These are phyloP conservation scores for Trachelus tabidus DNA, from an alignment of 2,888 invertebrate species.

Conservation along the genomic window DNA sequence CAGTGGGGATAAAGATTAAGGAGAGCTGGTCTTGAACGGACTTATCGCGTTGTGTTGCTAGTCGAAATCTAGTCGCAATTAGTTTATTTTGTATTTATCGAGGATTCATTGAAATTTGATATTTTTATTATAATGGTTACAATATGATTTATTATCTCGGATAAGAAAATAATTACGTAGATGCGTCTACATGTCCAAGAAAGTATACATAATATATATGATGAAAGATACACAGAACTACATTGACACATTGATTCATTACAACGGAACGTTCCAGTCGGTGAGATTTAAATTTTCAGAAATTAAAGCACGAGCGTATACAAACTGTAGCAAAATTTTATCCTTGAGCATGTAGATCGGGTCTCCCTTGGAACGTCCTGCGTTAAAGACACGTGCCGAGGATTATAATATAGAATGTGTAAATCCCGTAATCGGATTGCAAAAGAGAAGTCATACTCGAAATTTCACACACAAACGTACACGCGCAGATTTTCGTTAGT, in stretches of 20 bases:
- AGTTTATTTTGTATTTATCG: constrained; percentile 35
- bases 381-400: background rate
- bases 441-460: background rate
- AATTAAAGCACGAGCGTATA: background rate
- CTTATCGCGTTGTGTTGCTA: constrained; percentile 17
- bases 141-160: constrained; percentile 14
- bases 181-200: constrained; percentile 42
- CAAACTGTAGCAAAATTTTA: background rate
- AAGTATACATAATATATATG: constrained; percentile 36
- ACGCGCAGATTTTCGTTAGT: constrained; percentile 43
- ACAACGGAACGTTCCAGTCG: background rate
- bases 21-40: background rate
- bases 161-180: constrained; percentile 24
- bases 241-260: background rate
- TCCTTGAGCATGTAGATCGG: background rate
- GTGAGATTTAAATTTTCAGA: background rate
- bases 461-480: constrained; percentile 3
- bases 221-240: constrained; percentile 7
- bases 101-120: constrained; percentile 33
- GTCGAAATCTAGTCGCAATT: constrained; percentile 41
- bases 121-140: constrained; percentile 27
- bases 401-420: background rate
- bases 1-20: background rate
- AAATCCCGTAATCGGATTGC: background rate
- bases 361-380: background rate